These are phyloP conservation scores for Chrysotoxum bicinctum DNA, from an alignment of 2,888 invertebrate genomes.

Conservation along the genomic window DNA sequence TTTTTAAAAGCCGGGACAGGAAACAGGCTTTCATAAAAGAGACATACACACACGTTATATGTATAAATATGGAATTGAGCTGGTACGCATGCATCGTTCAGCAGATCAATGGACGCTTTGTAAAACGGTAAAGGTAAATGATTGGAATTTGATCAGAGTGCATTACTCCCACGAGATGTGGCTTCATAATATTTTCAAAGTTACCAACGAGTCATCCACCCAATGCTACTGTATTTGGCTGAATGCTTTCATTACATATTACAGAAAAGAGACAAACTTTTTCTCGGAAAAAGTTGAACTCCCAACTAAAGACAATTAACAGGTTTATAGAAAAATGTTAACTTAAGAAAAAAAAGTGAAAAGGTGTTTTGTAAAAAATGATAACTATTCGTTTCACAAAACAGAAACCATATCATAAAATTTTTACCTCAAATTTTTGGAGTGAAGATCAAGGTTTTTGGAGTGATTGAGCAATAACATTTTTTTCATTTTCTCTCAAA, in stretches of 20 bases:
- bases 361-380: no score
- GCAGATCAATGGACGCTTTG: conserved; percentile 1
- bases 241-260: not conserved
- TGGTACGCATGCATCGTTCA: not conserved
- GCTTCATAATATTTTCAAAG: not conserved
- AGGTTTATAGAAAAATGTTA: no score
- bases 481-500: no score
- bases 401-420: no score
- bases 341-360: no score
- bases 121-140: not conserved
- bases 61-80: not conserved
- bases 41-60: not conserved
- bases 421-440: no score
- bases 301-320: no score
- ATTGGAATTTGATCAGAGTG: not conserved
- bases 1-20: not conserved
- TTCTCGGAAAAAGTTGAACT: not conserved
- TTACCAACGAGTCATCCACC: not conserved
- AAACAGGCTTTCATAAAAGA: conserved; percentile 11
- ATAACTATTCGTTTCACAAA: no score
- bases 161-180: not conserved
- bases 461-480: no score
- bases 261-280: not conserved
- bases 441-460: no score
- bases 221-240: not conserved